Percentiles rank a stretch among this genome's conserved stretches.
Conservation (phyloP, 2,888 invertebrate genomes). For the Agrilus mali region DNA sequence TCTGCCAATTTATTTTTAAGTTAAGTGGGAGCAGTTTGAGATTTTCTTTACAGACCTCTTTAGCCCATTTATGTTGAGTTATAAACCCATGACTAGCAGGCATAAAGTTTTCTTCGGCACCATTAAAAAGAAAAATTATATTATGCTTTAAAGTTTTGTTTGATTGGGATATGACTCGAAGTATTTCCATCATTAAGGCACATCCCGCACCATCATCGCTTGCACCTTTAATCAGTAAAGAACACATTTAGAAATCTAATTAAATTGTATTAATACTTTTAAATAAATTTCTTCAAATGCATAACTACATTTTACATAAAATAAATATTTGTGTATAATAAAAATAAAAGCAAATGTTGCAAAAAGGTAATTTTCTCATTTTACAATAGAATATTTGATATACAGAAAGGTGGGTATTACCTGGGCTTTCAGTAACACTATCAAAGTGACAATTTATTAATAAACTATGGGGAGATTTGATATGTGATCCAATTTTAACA, state of each 20-base stretch:
- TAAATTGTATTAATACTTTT: too few relatives aligned
- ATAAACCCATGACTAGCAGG: slow-evolving; percentile 87
- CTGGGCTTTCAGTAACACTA: slow-evolving; percentile 59
- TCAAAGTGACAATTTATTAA: slow-evolving; percentile 71
- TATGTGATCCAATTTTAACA: slow-evolving; percentile 47
- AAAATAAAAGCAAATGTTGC: too few relatives aligned
- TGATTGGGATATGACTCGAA: slow-evolving; percentile 54
- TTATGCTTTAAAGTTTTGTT: slow-evolving; percentile 53
- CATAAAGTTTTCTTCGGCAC: slow-evolving; percentile 84
- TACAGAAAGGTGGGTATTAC: slow-evolving; percentile 28
- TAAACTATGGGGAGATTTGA: slow-evolving; percentile 42
- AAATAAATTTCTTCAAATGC: too few relatives aligned
- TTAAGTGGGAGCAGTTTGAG: background rate
- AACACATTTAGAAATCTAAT: background rate
- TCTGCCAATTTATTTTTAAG: background rate
- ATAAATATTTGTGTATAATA: too few relatives aligned
- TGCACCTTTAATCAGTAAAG: slow-evolving; percentile 44
- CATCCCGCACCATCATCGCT: slow-evolving; percentile 85
- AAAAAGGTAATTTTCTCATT: too few relatives aligned
- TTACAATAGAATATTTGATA: too few relatives aligned
- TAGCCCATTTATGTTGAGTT: slow-evolving; percentile 75
- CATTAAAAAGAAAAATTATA: slow-evolving; percentile 77
- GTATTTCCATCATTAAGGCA: slow-evolving; percentile 72
- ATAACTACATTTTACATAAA: too few relatives aligned
- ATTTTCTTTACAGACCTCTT: slow-evolving; percentile 31